Conservation (phyloP, 1,140 invertebrate species). For the Eubasilissa regina region DNA sequence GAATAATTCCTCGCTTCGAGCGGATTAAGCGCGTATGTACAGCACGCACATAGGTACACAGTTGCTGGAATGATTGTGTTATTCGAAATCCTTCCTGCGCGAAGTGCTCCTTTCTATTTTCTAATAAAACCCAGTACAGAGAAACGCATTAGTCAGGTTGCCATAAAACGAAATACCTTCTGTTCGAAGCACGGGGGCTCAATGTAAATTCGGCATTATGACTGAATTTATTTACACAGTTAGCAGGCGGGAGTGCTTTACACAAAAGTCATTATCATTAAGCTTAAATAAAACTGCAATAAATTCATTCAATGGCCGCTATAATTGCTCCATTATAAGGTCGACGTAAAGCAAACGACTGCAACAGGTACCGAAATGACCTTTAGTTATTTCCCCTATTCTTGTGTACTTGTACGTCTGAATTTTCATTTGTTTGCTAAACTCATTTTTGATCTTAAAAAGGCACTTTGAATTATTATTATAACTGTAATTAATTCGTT, state of each 20-base stretch:
- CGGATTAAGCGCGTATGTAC: too few relatives aligned
- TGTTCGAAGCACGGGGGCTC: background rate
- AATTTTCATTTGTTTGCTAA: too few relatives aligned
- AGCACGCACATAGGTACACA: too few relatives aligned
- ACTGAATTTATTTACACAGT: conserved; percentile 8
- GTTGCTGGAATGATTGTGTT: background rate
- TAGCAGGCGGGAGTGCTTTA: background rate
- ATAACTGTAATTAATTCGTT: too few relatives aligned
- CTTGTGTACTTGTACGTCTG: too few relatives aligned
- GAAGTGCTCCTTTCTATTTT: background rate
- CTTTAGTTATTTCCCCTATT: too few relatives aligned
- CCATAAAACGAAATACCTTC: conserved; percentile 8
- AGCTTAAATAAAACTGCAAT: background rate
- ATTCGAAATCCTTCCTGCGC: background rate
- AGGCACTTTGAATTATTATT: too few relatives aligned
- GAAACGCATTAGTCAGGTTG: conserved; percentile 4
- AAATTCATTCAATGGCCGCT: background rate
- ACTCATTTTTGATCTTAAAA: too few relatives aligned
- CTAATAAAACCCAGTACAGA: background rate
- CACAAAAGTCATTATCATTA: conserved; percentile 1
- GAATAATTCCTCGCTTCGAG: too few relatives aligned
- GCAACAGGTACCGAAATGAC: background rate
- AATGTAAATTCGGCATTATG: background rate
- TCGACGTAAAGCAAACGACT: background rate
- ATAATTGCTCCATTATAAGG: conserved; percentile 2